A percentile compares a stretch with the other conserved stretches of the same genome.
Conservation (phyloP, 1,140 invertebrate species). For the Cydia fagiglandana region DNA sequence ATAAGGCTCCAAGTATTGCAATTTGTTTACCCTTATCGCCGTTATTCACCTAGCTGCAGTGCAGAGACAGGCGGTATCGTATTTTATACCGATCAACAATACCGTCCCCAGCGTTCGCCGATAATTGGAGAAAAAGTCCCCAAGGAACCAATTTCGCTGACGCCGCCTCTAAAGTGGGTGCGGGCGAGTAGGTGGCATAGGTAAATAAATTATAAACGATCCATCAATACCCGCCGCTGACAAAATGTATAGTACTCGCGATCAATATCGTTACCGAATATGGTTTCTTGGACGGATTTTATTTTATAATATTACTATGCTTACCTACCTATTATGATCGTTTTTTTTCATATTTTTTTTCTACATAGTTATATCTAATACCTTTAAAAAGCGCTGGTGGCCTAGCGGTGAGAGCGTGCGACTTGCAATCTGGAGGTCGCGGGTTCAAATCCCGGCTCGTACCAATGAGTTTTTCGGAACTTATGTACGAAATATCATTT, state of each 20-base stretch:
- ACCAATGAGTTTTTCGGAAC: too few species aligned
- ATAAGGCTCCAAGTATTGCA: constrained; percentile 74
- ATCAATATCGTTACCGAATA: constrained; percentile 17
- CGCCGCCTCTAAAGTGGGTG: constrained; percentile 40
- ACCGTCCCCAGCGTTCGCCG: constrained; percentile 51
- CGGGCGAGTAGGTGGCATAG: constrained; percentile 36
- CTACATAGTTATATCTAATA: not conserved
- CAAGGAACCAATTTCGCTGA: constrained; percentile 68
- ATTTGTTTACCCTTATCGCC: constrained; percentile 76
- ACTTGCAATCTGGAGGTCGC: too few species aligned
- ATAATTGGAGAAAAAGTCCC: constrained; percentile 68
- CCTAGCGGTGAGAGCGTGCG: too few species aligned
- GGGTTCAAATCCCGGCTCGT: too few species aligned
- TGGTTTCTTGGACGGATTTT: not conserved
- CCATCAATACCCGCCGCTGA: constrained; percentile 52
- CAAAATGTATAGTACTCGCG: constrained; percentile 39
- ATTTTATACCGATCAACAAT: constrained; percentile 69
- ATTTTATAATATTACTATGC: not conserved
- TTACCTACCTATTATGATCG: not conserved
- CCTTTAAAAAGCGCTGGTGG: too few species aligned
- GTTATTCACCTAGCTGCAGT: constrained; percentile 50
- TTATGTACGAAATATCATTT: too few species aligned
- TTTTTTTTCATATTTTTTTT: not conserved
- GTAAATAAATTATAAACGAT: constrained; percentile 62
- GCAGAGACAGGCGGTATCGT: constrained; percentile 57